Base-by-base conservation (phyloP, 1,140 invertebrate species). In the Zaprionus ghesquierei region DNA sequence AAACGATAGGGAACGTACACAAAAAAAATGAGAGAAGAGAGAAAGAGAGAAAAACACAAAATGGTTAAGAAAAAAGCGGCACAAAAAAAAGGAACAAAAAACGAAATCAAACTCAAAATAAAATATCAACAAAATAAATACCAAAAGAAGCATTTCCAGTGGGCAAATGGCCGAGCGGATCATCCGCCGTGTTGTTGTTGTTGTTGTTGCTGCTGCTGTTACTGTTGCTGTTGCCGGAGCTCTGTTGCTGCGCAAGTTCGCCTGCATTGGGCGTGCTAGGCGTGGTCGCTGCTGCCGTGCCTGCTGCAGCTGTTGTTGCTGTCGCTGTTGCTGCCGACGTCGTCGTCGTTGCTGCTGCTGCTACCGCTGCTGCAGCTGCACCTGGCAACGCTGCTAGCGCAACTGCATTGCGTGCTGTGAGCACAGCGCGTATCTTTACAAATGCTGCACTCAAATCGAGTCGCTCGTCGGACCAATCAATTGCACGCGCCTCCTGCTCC, bases 91-190 rank as follows among this genome's bases (percentile, higher is more conserved):
- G 35, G 6, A 27, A 29, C 51, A 68, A 10, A 69, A 61, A 54
- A 69, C 50, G 29, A 75, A 38, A 71, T 33, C n/a, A n/a, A n/a
- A n/a, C n/a, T n/a, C n/a, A n/a, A n/a, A n/a, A n/a, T n/a, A n/a
- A n/a, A n/a, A n/a, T n/a, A n/a, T n/a, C n/a, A 55, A 55, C 23
- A 41, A 44, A 35, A 60, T 89, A 87, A 89, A 81, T 87, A 87
- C 87, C 87, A 70, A 86, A 80, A 82, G 90, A 90, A 81, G 81
- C 69, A 91, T 90, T 91, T 87, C 86, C 86, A 70, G 89, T 91
- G 25, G 87, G 90, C 77, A 91, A 84, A 80, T 90, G 89, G 56
- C 79, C 79, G 20, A 91, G 79, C 59, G 90, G 86, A 80, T 92
- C 90, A 27, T 79, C 81, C 27, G 58, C 60, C 46, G 60, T 49